phyloP scores from a whole-genome alignment of 2,113 vertebrate genomes.

The Limanda limanda region DNA sequence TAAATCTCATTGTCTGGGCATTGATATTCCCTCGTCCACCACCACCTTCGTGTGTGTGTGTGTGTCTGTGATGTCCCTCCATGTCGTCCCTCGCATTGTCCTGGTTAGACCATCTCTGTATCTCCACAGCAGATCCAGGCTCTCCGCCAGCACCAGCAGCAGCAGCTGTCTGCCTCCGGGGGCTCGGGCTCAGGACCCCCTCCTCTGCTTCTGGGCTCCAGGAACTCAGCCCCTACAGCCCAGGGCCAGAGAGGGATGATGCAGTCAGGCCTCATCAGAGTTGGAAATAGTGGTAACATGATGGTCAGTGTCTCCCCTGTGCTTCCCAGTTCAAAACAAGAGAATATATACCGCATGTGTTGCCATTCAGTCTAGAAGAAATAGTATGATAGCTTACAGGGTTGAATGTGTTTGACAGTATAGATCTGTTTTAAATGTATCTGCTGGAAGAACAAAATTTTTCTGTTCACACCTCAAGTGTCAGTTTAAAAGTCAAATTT shows the following conservation, averaged over 20 bases:
- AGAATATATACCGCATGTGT: too few species aligned
- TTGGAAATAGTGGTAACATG: slow-evolving; percentile 64
- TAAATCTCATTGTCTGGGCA: slow-evolving; percentile 1
- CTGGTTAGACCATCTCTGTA: slow-evolving; percentile 84
- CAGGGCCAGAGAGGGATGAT: slow-evolving; percentile 89
- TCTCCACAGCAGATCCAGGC: slow-evolving; percentile 93
- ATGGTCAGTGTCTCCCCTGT: slow-evolving; percentile 73
- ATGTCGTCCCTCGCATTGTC: slow-evolving; percentile 60
- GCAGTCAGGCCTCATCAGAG: slow-evolving; percentile 86
- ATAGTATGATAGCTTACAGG: too few species aligned
- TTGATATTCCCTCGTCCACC: slow-evolving; percentile 21
- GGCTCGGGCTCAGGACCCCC: slow-evolving; percentile 85
- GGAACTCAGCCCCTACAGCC: slow-evolving; percentile 85
- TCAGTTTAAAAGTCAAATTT: too few species aligned
- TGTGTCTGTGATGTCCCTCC: slow-evolving; percentile 17
- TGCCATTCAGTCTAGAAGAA: too few species aligned
- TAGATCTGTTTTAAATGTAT: too few species aligned
- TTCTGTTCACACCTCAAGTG: too few species aligned
- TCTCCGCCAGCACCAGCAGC: slow-evolving; percentile 92
- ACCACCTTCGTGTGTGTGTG: slow-evolving; percentile 28
- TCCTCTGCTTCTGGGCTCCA: slow-evolving; percentile 90
- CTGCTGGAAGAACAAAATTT: too few species aligned
- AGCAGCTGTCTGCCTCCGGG: slow-evolving; percentile 87
- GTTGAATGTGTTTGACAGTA: too few species aligned
- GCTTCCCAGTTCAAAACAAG: not conserved